These are phyloP conservation scores for Caenorhabditis japonica DNA, from an alignment of 2,888 invertebrate species.

Conservation along the genomic window DNA sequence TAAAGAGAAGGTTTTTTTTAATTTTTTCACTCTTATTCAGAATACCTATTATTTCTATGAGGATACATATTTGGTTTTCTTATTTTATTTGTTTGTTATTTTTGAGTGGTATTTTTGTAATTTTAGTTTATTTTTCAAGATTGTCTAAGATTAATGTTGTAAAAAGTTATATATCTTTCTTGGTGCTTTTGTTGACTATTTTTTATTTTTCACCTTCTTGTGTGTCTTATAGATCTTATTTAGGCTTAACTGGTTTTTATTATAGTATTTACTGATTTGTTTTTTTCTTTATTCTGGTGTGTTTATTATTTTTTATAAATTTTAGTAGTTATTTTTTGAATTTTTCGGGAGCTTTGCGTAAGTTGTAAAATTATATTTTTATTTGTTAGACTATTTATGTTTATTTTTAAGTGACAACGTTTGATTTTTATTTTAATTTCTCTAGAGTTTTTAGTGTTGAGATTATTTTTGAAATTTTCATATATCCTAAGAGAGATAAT, in stretches of 20 bases:
- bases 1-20: conserved; percentile 66
- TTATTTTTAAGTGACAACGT: conserved; percentile 67
- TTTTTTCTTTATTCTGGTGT: conserved; percentile 55
- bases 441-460: conserved; percentile 66
- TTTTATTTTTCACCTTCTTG: conserved; percentile 40
- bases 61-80: conserved; percentile 62
- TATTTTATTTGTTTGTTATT: conserved; percentile 69
- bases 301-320: conserved; percentile 79
- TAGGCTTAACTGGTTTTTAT: conserved; percentile 78
- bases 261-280: conserved; percentile 59
- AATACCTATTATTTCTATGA: conserved; percentile 58
- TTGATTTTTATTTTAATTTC: conserved; percentile 70
- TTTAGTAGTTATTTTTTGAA: conserved; percentile 67
- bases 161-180: conserved; percentile 49
- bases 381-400: conserved; percentile 67
- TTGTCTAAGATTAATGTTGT: conserved; percentile 61
- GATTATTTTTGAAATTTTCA: conserved; percentile 61
- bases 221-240: conserved; percentile 23
- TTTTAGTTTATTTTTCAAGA: conserved; percentile 68
- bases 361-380: conserved; percentile 67
- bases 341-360: conserved; percentile 68
- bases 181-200: conserved; percentile 40
- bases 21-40: conserved; percentile 63
- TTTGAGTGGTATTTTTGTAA: conserved; percentile 68
- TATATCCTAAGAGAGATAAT: conserved; percentile 49